Percentiles rank a stretch among this genome's conserved stretches.
Conservation (phyloP, 2,888 invertebrate species). For the Eurois occulta region DNA sequence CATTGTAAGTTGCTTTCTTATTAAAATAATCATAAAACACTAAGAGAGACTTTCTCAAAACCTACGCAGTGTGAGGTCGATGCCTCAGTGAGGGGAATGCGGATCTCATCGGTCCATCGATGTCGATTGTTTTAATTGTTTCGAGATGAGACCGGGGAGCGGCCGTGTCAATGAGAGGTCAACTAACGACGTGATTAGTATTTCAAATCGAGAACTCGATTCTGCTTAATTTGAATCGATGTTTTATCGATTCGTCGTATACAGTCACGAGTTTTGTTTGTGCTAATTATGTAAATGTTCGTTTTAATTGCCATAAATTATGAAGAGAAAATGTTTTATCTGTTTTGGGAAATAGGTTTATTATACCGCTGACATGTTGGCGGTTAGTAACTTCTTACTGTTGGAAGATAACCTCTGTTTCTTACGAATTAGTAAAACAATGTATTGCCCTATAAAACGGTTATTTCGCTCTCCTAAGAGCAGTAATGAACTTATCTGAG, state of each 20-base stretch:
- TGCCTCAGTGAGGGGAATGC: conserved; percentile 72
- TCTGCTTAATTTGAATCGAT: conserved; percentile 67
- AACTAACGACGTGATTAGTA: conserved; percentile 78
- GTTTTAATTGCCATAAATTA: conserved; percentile 66
- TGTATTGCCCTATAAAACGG: conserved; percentile 32
- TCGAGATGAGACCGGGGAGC: conserved; percentile 75
- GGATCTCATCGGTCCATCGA: conserved; percentile 75
- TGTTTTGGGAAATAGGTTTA: conserved; percentile 55
- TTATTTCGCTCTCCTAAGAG: conserved; percentile 20
- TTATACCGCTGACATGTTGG: conserved; percentile 11
- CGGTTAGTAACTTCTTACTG: conserved; percentile 28
- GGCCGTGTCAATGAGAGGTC: conserved; percentile 83
- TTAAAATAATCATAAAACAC: conserved; percentile 72
- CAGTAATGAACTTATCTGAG: conserved; percentile 52
- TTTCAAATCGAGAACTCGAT: conserved; percentile 71
- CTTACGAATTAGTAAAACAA: conserved; percentile 40
- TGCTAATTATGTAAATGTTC: conserved; percentile 66
- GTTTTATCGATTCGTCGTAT: conserved; percentile 65
- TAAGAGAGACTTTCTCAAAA: conserved; percentile 66
- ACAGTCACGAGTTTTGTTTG: conserved; percentile 60
- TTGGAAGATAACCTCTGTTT: conserved; percentile 30
- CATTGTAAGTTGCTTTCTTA: conserved; percentile 66
- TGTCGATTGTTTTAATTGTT: conserved; percentile 85
- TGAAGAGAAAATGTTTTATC: conserved; percentile 62
- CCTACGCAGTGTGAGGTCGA: conserved; percentile 71